These are phyloP conservation scores for Clavelina lepadiformis DNA, from an alignment of 23 tunicate species.

Conservation along the genomic window DNA sequence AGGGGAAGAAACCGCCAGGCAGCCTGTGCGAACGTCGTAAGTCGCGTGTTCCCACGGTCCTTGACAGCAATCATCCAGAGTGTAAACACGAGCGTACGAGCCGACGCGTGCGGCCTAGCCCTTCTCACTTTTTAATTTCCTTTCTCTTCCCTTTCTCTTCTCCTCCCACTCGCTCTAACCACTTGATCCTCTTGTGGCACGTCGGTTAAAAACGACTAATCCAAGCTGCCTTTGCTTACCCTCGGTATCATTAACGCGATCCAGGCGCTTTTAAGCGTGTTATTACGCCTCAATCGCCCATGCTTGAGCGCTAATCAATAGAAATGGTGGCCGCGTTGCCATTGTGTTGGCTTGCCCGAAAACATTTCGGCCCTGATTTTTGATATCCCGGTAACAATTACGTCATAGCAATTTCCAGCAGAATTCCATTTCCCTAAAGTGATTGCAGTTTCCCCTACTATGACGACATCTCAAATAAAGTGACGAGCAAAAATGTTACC, in stretches of 20 bases:
- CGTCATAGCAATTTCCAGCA: too few relatives aligned
- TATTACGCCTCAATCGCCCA: slow-evolving; percentile 6
- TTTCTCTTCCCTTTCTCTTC: background rate
- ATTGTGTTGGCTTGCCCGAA: background rate
- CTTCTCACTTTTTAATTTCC: slow-evolving; percentile 13
- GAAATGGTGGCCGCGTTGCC: background rate
- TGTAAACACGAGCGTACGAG: slow-evolving; percentile 91
- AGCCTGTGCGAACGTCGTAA: slow-evolving; percentile 64
- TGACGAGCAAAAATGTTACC: too few relatives aligned
- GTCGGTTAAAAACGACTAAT: slow-evolving; percentile 23
- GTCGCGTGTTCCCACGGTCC: slow-evolving; percentile 90
- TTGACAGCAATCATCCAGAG: slow-evolving; percentile 79
- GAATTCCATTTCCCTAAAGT: too few relatives aligned
- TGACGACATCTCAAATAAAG: too few relatives aligned
- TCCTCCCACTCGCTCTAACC: background rate
- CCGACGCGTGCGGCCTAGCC: slow-evolving; percentile 84
- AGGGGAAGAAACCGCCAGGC: slow-evolving; percentile 15
- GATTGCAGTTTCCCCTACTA: too few relatives aligned
- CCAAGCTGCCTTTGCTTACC: slow-evolving; percentile 20
- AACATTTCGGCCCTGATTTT: too few relatives aligned
- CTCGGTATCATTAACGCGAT: slow-evolving; percentile 25
- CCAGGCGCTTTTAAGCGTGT: slow-evolving; percentile 12
- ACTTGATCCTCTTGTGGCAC: slow-evolving; percentile 1
- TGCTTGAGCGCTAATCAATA: slow-evolving; percentile 2
- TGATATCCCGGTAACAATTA: too few relatives aligned